Conservation (phyloP, 2,113 vertebrate species). For the Scomber scombrus region DNA sequence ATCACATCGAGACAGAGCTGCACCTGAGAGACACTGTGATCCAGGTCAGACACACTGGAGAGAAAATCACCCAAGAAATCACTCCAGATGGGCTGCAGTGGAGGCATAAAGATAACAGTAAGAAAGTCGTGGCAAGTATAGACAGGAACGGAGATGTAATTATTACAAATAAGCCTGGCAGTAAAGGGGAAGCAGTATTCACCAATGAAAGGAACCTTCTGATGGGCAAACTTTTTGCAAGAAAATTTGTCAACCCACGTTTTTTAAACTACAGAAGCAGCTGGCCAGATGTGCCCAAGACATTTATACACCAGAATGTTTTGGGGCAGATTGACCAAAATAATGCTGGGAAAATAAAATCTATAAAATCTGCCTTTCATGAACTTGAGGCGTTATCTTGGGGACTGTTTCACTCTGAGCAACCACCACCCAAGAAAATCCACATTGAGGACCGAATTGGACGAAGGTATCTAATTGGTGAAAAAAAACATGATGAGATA, state of each 20-base stretch:
- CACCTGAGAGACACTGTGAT: slow-evolving; percentile 23
- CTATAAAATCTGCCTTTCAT: fast-evolving
- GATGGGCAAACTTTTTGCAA: fast-evolving
- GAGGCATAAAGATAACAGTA: slow-evolving; percentile 55
- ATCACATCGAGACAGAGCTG: slow-evolving; percentile 49
- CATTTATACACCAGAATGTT: neutral
- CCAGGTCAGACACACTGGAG: slow-evolving; percentile 56
- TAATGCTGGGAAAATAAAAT: fast-evolving
- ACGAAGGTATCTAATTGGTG: fast-evolving
- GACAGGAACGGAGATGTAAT: slow-evolving; percentile 31
- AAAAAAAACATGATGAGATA: neutral
- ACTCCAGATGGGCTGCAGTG: slow-evolving; percentile 13
- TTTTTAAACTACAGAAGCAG: too few species aligned
- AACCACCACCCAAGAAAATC: fast-evolving
- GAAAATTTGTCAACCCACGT: too few species aligned
- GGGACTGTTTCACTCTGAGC: slow-evolving; percentile 26
- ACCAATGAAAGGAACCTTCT: slow-evolving; percentile 37
- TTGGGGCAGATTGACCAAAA: fast-evolving
- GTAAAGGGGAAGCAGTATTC: slow-evolving; percentile 35
- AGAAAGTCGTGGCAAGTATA: slow-evolving; percentile 44
- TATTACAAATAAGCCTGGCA: slow-evolving; percentile 20
- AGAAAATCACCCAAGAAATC: slow-evolving; percentile 54
- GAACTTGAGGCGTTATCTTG: slow-evolving; percentile 41
- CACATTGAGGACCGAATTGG: fast-evolving
- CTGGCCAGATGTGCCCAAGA: slow-evolving; percentile 13